These are phyloP conservation scores for Acholoe squamosa DNA, from an alignment of 2,888 invertebrate species.

Conservation along the genomic window DNA sequence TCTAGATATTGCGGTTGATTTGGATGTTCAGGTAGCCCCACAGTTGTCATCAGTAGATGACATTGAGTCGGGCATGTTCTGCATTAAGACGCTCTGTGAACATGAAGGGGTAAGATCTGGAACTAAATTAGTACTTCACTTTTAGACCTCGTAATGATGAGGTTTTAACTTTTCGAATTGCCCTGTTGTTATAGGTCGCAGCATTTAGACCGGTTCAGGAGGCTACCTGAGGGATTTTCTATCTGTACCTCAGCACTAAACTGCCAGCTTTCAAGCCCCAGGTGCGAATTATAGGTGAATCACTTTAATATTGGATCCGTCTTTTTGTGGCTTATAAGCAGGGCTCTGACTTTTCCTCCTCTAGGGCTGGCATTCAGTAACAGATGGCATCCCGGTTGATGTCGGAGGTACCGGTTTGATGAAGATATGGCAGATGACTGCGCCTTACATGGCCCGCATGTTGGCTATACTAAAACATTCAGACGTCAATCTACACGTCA, in stretches of 20 bases:
- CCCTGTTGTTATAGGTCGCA: too few relatives aligned
- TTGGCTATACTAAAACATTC: slow-evolving; percentile 79
- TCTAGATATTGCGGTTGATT: neutral
- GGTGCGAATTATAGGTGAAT: too few relatives aligned
- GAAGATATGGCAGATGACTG: slow-evolving; percentile 56
- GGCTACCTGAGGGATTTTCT: too few relatives aligned
- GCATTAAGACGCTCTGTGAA: slow-evolving; percentile 80
- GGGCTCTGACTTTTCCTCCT: too few relatives aligned
- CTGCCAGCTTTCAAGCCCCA: too few relatives aligned
- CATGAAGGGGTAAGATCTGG: slow-evolving; percentile 81
- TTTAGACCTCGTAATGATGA: too few relatives aligned
- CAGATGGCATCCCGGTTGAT: slow-evolving; percentile 72
- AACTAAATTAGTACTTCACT: too few relatives aligned
- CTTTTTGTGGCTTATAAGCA: too few relatives aligned
- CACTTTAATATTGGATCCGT: too few relatives aligned
- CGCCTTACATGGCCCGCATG: slow-evolving; percentile 77
- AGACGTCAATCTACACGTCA: slow-evolving; percentile 68
- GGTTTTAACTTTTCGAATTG: too few relatives aligned
- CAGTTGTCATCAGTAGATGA: slow-evolving; percentile 62
- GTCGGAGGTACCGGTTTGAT: slow-evolving; percentile 71
- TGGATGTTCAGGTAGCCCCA: slow-evolving; percentile 32
- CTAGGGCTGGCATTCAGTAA: slow-evolving; percentile 79
- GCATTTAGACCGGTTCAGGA: too few relatives aligned
- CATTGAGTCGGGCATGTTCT: slow-evolving; percentile 70
- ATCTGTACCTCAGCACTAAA: too few relatives aligned